Conservation (phyloP, 2,888 invertebrate species). For the Drosophila neutralis region DNA sequence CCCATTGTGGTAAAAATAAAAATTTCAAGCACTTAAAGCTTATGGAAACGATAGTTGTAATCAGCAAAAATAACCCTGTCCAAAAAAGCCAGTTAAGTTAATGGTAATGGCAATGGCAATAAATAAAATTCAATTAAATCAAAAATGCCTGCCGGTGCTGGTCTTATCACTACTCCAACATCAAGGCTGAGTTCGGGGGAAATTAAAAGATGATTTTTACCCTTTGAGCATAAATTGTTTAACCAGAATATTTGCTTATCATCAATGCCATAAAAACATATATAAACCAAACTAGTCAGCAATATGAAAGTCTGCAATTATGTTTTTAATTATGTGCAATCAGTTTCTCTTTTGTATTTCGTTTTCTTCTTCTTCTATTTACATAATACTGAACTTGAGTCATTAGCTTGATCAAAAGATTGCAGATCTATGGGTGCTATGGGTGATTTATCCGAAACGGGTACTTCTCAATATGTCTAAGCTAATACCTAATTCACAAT, state of each 20-base stretch:
- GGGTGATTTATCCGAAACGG: neutral
- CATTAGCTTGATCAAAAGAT: neutral
- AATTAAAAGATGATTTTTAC: neutral
- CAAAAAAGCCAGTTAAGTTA: constrained; percentile 30
- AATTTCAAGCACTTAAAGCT: constrained; percentile 30
- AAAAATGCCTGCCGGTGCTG: constrained; percentile 40
- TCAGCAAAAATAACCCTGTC: constrained; percentile 36
- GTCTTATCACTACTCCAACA: constrained; percentile 50
- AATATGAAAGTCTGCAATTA: neutral
- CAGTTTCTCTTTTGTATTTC: neutral
- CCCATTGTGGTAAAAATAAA: constrained; percentile 10
- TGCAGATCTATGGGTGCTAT: neutral
- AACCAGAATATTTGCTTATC: neutral
- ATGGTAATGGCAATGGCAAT: constrained; percentile 49
- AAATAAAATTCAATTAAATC: constrained; percentile 61
- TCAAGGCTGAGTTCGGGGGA: constrained; percentile 1
- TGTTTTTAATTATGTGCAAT: neutral
- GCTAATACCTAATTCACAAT: neutral
- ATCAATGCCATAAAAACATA: neutral
- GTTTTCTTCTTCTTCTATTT: constrained; percentile 1
- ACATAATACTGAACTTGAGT: constrained; percentile 10
- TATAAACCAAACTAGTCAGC: neutral
- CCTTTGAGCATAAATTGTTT: neutral
- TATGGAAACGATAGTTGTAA: constrained; percentile 22
- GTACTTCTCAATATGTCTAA: neutral